Evolutionary conservation across 2,113 vertebrate species (phyloP).

Genomic region (Nipponia nippon): DNA sequence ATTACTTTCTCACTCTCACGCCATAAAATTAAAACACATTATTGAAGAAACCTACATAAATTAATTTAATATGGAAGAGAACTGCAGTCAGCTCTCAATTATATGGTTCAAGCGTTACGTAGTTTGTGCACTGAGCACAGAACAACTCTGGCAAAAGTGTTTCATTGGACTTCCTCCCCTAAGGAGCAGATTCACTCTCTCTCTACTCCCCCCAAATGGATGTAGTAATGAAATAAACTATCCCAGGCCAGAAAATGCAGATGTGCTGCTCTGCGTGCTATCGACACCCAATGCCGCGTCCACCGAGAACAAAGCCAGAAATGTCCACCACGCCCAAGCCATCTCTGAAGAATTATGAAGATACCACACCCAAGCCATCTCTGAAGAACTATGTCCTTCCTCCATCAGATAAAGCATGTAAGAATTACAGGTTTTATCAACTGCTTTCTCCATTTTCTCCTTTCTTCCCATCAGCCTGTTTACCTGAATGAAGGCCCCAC

Average conservation of each 20-base stretch:
- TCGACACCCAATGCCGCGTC: neutral
- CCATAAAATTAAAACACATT: neutral
- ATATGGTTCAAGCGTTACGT: neutral
- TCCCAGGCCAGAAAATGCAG: conserved; percentile 42
- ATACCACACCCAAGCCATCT: conserved; percentile 10
- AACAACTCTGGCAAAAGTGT: neutral
- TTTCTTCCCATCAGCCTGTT: neutral
- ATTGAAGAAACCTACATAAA: neutral
- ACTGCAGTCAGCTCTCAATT: neutral
- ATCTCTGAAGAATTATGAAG: neutral
- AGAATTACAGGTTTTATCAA: neutral
- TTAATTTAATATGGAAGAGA: neutral
- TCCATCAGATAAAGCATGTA: neutral
- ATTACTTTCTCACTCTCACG: neutral
- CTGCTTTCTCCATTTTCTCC: neutral
- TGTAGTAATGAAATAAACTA: conserved; percentile 48
- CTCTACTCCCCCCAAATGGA: conserved; percentile 12
- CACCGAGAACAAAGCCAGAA: conserved; percentile 3
- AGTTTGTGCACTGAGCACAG: neutral
- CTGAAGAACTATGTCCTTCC: neutral
- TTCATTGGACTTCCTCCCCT: conserved; percentile 39
- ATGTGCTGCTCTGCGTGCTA: conserved; percentile 45
- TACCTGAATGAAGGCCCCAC: neutral
- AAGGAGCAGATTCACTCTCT: conserved; percentile 40
- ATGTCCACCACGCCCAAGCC: conserved; percentile 4